Evolutionary conservation across 2,113 vertebrate species (phyloP).

Genomic region (Periophthalmodon schlosseri): DNA sequence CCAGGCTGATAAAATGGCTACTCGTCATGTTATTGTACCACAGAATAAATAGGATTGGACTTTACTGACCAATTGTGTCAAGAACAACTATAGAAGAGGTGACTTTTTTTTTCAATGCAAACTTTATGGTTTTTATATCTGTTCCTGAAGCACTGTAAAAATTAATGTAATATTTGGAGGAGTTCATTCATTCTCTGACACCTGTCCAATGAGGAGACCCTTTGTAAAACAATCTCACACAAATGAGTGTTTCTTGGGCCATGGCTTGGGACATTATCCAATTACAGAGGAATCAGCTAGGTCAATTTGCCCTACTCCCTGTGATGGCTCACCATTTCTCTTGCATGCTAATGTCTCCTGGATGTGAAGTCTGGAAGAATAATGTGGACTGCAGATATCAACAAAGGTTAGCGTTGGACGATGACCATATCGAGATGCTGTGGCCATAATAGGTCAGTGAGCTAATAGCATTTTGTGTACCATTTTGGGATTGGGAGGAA

Average conservation of each 20-base stretch:
- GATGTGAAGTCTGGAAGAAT: constrained; percentile 51
- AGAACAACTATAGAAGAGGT: not conserved
- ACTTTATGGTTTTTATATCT: not conserved
- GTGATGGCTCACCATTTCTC: constrained; percentile 48
- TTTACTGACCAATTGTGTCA: not conserved
- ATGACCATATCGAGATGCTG: constrained; percentile 49
- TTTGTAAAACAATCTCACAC: constrained; percentile 36
- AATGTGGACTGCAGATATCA: constrained; percentile 46
- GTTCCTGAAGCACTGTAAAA: not conserved
- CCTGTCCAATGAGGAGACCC: constrained; percentile 34
- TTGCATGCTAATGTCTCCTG: constrained; percentile 68
- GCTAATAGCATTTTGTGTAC: constrained; percentile 54
- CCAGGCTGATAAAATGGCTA: constrained; percentile 9
- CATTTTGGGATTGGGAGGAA: constrained; percentile 46
- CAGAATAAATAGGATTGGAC: constrained; percentile 53
- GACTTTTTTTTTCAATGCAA: not conserved
- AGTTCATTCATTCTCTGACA: constrained; percentile 35
- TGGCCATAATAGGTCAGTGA: constrained; percentile 50
- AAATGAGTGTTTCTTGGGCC: constrained; percentile 49
- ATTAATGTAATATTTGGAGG: not conserved
- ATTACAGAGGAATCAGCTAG: constrained; percentile 68
- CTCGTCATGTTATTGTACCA: constrained; percentile 16
- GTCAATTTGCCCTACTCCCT: constrained; percentile 70
- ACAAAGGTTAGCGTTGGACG: constrained; percentile 31
- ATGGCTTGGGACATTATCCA: constrained; percentile 66